Percentiles rank a stretch among this genome's conserved stretches.
Evolutionary conservation across 2,888 invertebrate genomes (phyloP).

Genomic region (Ornithoptera alexandrae): DNA sequence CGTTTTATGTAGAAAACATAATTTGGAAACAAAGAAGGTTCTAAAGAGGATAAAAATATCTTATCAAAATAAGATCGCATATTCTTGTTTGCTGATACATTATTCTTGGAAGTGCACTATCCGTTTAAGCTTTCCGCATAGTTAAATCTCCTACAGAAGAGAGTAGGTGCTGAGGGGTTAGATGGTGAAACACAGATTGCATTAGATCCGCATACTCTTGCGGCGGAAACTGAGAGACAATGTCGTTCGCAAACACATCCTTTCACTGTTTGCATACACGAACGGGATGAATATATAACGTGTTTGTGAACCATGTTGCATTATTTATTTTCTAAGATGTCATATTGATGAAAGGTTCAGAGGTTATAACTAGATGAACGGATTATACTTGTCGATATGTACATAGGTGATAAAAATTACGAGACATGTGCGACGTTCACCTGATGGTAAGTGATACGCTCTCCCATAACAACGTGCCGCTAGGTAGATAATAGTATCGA

Average conservation of each 20-base stretch:
- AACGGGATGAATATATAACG: slow-evolving; percentile 16
- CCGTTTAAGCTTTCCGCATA: not conserved
- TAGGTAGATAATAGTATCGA: too few relatives aligned
- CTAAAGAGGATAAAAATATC: not conserved
- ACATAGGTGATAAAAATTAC: too few relatives aligned
- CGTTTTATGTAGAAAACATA: too few relatives aligned
- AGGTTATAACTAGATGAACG: not conserved
- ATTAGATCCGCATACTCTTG: slow-evolving; percentile 12
- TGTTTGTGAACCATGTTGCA: slow-evolving; percentile 16
- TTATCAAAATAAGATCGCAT: not conserved
- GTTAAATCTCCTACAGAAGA: slow-evolving; percentile 10
- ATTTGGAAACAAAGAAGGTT: too few relatives aligned
- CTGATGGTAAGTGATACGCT: too few relatives aligned
- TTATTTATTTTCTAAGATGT: not conserved
- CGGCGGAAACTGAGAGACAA: slow-evolving; percentile 23
- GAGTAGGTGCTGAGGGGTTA: slow-evolving; percentile 2
- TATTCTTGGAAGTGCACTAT: not conserved
- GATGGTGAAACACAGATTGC: slow-evolving; percentile 17
- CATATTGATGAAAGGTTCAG: not conserved
- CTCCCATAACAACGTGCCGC: too few relatives aligned
- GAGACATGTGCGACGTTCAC: too few relatives aligned
- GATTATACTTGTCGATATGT: too few relatives aligned
- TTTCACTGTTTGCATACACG: slow-evolving; percentile 22
- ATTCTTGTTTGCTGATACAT: not conserved
- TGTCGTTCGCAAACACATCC: slow-evolving; percentile 23